Percentiles rank a stretch among this genome's conserved stretches.
Conservation (phyloP, 2,888 invertebrate genomes). For the Atethmia centrago region DNA sequence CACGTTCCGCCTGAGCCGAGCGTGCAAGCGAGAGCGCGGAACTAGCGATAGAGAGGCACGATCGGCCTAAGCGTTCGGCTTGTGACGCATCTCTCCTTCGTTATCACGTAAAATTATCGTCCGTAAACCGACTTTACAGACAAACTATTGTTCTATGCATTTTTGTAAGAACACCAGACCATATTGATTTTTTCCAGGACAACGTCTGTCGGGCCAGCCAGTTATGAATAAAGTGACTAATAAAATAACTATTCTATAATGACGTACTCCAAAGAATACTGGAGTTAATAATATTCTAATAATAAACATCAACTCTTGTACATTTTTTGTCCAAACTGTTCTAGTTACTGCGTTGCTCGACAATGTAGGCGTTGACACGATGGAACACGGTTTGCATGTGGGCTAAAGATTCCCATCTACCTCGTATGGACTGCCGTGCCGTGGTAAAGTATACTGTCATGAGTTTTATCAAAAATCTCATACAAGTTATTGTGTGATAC, state of each 20-base stretch:
- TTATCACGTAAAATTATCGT: too few relatives aligned
- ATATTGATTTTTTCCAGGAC: too few relatives aligned
- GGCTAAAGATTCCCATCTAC: slow-evolving; percentile 46
- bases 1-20: too few relatives aligned
- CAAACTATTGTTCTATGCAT: too few relatives aligned
- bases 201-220: too few relatives aligned
- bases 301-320: slow-evolving; percentile 26
- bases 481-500: slow-evolving; percentile 20
- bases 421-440: not conserved
- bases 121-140: too few relatives aligned
- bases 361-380: slow-evolving; percentile 51
- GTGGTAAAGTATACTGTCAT: slow-evolving; percentile 4
- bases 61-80: too few relatives aligned
- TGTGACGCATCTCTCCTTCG: too few relatives aligned
- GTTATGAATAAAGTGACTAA: too few relatives aligned
- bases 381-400: slow-evolving; percentile 25
- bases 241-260: not conserved
- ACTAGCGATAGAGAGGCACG: too few relatives aligned
- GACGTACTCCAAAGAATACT: not conserved
- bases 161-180: too few relatives aligned
- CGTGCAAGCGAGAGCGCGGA: too few relatives aligned
- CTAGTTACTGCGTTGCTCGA: slow-evolving; percentile 36
- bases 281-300: slow-evolving; percentile 10
- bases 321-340: slow-evolving; percentile 34
- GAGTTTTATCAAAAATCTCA: slow-evolving; percentile 24